Evolutionary conservation across 2,797 vertebrate genomes (phyloP).

Genomic region (Ispidina picta): DNA sequence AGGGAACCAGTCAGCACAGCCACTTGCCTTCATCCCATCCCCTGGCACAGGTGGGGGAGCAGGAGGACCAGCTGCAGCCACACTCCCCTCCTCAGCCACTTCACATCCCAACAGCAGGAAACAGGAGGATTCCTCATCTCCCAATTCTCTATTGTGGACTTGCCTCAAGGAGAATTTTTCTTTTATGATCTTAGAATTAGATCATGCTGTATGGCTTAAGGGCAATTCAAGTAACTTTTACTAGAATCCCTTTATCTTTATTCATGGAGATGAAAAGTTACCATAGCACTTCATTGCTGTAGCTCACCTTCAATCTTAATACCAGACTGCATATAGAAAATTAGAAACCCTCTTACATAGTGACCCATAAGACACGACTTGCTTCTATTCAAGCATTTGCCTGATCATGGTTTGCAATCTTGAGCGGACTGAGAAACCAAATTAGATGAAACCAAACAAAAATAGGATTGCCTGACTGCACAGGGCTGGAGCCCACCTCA

Average conservation of each 20-base stretch:
- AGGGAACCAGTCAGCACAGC: background rate
- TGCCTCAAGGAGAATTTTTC: background rate
- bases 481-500: background rate
- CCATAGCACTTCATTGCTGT: background rate
- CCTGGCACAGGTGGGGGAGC: too few relatives aligned
- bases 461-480: background rate
- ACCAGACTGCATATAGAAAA: background rate
- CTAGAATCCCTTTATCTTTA: background rate
- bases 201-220: background rate
- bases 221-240: background rate
- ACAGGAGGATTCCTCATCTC: background rate
- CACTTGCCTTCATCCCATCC: too few relatives aligned
- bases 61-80: background rate
- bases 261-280: background rate
- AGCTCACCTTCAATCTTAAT: background rate
- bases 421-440: background rate
- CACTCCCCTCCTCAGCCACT: background rate
- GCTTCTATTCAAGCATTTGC: background rate
- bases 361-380: background rate
- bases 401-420: background rate
- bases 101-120: fast-evolving
- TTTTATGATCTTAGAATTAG: background rate
- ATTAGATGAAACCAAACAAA: background rate
- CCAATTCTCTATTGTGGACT: fast-evolving
- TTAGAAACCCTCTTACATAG: background rate